A percentile compares a stretch with the other conserved stretches of the same genome.
These are phyloP conservation scores for Babylonia areolata DNA, from an alignment of 1,140 invertebrate species.

Conservation along the genomic window DNA sequence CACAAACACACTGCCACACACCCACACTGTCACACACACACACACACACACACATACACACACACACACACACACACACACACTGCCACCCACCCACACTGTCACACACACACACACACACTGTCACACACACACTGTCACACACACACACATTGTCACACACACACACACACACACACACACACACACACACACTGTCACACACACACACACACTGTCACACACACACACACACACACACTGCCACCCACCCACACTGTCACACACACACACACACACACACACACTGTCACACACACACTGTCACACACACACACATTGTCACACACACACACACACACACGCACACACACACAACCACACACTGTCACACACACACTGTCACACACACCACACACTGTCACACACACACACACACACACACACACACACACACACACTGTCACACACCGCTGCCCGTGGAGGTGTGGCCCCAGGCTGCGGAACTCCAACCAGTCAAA, in stretches of 20 bases:
- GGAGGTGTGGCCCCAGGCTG: slow-evolving; percentile 44
- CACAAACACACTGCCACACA: no score
- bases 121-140: no score
- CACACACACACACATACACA: not conserved
- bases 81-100: not conserved
- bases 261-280: slow-evolving; percentile 4
- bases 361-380: not conserved
- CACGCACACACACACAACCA: not conserved
- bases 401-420: no score
- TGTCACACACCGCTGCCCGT: slow-evolving; percentile 35
- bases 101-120: not conserved
- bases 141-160: not conserved
- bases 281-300: not conserved
- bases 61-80: not conserved
- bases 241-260: no score
- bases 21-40: not conserved
- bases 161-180: slow-evolving; percentile 26
- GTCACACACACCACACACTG: no score
- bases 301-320: not conserved
- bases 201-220: slow-evolving; percentile 2
- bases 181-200: slow-evolving; percentile 24
- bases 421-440: not conserved
- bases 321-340: not conserved
- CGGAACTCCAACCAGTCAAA: slow-evolving; percentile 54
- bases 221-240: not conserved